These are phyloP conservation scores for Himalopsyche kuldschensis DNA, from an alignment of 2,888 invertebrate genomes.

Conservation along the genomic window DNA sequence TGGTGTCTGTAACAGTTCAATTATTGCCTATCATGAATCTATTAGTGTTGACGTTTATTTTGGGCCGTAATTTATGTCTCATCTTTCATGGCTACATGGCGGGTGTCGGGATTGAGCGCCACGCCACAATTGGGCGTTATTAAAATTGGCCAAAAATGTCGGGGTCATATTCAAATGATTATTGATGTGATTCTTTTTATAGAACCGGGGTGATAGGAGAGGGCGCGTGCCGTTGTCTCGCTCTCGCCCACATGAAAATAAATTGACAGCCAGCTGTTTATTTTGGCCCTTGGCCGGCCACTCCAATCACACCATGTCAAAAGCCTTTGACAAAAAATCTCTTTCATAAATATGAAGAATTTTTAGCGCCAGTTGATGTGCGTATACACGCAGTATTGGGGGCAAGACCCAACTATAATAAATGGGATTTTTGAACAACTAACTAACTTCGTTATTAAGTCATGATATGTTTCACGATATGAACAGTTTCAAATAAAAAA, in stretches of 20 bases:
- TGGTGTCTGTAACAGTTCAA: constrained; percentile 1
- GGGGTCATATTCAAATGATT: background rate
- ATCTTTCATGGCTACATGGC: background rate
- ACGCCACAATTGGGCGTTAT: background rate
- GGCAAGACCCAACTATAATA: too few species aligned
- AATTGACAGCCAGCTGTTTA: background rate
- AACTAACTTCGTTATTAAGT: too few species aligned
- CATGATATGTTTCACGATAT: too few species aligned
- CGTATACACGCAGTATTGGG: too few species aligned
- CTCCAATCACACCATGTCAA: too few species aligned
- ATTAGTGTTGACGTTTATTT: background rate
- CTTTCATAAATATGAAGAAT: too few species aligned
- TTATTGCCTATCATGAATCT: background rate
- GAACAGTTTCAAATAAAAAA: too few species aligned
- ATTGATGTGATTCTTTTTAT: background rate
- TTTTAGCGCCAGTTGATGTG: too few species aligned
- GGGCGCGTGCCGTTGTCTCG: background rate
- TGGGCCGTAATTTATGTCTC: background rate
- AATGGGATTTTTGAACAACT: too few species aligned
- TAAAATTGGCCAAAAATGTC: constrained; percentile 1
- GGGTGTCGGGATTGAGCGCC: background rate
- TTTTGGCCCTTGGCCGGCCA: background rate
- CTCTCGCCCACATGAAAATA: background rate
- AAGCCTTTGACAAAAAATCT: too few species aligned
- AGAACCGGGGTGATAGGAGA: background rate